A percentile compares a stretch with the other conserved stretches of the same genome.
Evolutionary conservation across 2,797 vertebrate species (phyloP).

Genomic region (Amblyraja radiata): DNA sequence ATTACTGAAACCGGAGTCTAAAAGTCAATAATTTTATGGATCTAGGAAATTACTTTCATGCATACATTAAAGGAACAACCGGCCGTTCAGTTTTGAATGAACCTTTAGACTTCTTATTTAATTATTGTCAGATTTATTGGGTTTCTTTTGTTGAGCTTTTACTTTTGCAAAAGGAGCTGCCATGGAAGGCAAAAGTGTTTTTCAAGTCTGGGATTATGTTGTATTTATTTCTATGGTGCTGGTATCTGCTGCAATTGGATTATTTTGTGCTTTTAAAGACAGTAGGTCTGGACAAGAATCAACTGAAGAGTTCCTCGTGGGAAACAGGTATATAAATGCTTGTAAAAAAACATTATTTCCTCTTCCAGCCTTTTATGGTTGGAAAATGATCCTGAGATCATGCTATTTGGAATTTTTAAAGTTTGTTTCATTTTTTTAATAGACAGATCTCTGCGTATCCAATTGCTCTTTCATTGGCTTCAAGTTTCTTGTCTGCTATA

Average conservation of each 20-base stretch:
- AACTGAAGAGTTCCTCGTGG: background rate
- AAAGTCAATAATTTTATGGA: background rate
- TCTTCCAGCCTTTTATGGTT: background rate
- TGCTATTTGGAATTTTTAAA: background rate
- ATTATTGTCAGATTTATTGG: background rate
- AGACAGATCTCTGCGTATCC: conserved; percentile 34
- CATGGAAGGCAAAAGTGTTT: background rate
- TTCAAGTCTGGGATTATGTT: conserved; percentile 31
- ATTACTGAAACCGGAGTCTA: background rate
- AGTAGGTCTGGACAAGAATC: background rate
- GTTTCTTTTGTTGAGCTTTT: background rate
- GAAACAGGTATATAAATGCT: background rate
- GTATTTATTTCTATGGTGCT: background rate
- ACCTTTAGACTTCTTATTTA: background rate
- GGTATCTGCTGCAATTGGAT: conserved; percentile 21
- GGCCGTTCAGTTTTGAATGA: too few species aligned
- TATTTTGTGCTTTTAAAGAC: conserved; percentile 18
- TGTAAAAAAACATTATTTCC: background rate
- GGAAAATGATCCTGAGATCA: background rate
- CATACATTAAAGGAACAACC: background rate
- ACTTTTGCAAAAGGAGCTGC: background rate
- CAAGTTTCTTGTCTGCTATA: conserved; percentile 34
- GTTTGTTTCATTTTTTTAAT: background rate
- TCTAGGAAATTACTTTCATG: background rate
- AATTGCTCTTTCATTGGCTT: conserved; percentile 32